Evolutionary conservation across 2,797 vertebrate species (phyloP), one percentile per base, ranked within the genome.

Genomic region (Manis javanica): DNA sequence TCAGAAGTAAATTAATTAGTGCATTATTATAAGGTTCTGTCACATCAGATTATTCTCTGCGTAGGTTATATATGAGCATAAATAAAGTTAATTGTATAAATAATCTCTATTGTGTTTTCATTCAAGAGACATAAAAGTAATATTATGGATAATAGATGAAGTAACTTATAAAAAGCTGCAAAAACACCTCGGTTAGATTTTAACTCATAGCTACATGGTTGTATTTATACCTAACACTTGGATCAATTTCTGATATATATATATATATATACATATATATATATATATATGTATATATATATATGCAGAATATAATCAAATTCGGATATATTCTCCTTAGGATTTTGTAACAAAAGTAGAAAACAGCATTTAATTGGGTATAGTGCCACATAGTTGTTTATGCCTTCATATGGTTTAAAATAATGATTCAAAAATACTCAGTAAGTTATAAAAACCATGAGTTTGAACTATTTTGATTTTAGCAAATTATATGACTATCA

Each of bases 291-390:
- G n/a, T n/a, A n/a, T n/a, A n/a, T n/a, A n/a, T n/a, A n/a, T n/a
- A n/a, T n/a, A n/a, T 46, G 46, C 46, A 46, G 46, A 46, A 46
- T 46, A 46, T 46, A 46, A n/a, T 46, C 46, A 46, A 46, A 46
- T 46, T 46, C 46, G 10, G 46, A 46, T 46, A 46, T 46, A 46
- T 46, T 83, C 12, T 75, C 59, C 4, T 79, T 71, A 90, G 16
- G 1, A 61, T 92, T 96, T 95, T 92, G 42, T 83, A 90, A 53
- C 57, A 34, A 95, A 96, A 90, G 75, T 61, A 13, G 23, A 49
- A 89, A 95, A 90, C 12, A 95, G 15, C 2, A 39, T 42, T 95
- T 91, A 89, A 59, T 85, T 90, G 39, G 26, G 24, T 34, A 78
- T 89, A 68, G 3, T 59, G 53, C 2, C 16, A 93, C 42, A 31